These are phyloP conservation scores for Corythucha ciliata DNA, from an alignment of 2,888 invertebrate genomes.

Conservation along the genomic window DNA sequence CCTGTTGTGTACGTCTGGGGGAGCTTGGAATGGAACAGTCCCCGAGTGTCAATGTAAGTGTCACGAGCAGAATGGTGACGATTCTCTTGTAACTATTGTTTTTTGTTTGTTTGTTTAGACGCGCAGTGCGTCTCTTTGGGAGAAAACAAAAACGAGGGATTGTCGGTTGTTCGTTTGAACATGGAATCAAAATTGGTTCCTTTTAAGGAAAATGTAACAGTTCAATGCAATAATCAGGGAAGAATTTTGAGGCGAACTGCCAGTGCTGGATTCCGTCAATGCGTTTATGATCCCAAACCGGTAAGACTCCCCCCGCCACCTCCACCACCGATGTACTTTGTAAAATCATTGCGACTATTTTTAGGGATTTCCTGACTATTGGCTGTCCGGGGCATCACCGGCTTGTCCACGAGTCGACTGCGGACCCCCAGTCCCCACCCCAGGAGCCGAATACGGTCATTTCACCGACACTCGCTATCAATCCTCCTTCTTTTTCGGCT, in stretches of 20 bases:
- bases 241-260: conserved; percentile 69
- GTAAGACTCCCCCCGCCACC: too few relatives aligned
- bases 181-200: conserved; percentile 76
- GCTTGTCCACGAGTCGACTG: conserved; percentile 84
- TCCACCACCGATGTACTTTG: too few relatives aligned
- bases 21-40: conserved; percentile 86
- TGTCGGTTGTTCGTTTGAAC: conserved; percentile 66
- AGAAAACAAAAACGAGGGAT: conserved; percentile 79
- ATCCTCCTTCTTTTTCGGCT: conserved; percentile 90
- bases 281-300: conserved; percentile 88
- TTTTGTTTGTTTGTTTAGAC: conserved; percentile 47
- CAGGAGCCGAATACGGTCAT: conserved; percentile 88
- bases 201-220: conserved; percentile 81
- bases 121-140: conserved; percentile 83
- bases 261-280: conserved; percentile 79
- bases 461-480: conserved; percentile 81
- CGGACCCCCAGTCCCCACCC: conserved; percentile 80
- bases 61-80: conserved; percentile 11
- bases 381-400: conserved; percentile 78
- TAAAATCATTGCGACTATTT: conserved; percentile 24
- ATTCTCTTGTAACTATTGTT: background rate
- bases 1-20: conserved; percentile 77
- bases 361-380: conserved; percentile 76
- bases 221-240: conserved; percentile 69
- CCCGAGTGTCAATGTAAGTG: conserved; percentile 87